Evolutionary conservation across 2,888 invertebrate genomes (phyloP).

Genomic region (Aphidoletes aphidimyza): DNA sequence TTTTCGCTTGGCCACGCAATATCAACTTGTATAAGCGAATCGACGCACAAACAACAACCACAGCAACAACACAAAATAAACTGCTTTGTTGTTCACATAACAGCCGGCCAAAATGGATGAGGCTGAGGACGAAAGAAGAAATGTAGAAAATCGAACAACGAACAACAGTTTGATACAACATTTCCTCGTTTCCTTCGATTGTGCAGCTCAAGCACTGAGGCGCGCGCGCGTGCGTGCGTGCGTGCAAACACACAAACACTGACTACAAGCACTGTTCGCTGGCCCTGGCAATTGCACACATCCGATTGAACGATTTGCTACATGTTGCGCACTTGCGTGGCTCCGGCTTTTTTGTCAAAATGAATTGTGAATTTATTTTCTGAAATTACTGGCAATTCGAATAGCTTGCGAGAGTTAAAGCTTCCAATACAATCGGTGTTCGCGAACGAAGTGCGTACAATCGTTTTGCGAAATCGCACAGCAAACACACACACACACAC

Average conservation of each 20-base stretch:
- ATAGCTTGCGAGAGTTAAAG: background rate
- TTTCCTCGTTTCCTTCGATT: background rate
- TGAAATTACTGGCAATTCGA: slow-evolving; percentile 8
- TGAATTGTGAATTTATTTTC: slow-evolving; percentile 21
- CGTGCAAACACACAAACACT: too few species aligned
- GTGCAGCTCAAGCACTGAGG: too few species aligned
- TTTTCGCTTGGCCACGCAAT: background rate
- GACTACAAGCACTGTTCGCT: too few species aligned
- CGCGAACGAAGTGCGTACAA: background rate
- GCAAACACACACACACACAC: background rate
- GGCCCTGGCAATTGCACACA: too few species aligned
- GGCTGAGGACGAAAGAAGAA: slow-evolving; percentile 1
- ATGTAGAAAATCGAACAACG: background rate
- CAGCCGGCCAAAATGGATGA: background rate
- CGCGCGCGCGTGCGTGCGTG: too few species aligned
- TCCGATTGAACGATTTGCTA: background rate
- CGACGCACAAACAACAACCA: background rate
- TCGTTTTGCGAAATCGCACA: background rate
- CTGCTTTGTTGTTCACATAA: background rate
- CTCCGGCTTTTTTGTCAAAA: slow-evolving; percentile 28
- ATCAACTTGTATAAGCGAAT: background rate
- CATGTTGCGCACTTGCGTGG: slow-evolving; percentile 11
- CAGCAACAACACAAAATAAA: background rate
- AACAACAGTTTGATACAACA: background rate
- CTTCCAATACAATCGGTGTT: background rate